phyloP scores from a whole-genome alignment of 2,888 invertebrate species.

The Coremacera marginata region DNA sequence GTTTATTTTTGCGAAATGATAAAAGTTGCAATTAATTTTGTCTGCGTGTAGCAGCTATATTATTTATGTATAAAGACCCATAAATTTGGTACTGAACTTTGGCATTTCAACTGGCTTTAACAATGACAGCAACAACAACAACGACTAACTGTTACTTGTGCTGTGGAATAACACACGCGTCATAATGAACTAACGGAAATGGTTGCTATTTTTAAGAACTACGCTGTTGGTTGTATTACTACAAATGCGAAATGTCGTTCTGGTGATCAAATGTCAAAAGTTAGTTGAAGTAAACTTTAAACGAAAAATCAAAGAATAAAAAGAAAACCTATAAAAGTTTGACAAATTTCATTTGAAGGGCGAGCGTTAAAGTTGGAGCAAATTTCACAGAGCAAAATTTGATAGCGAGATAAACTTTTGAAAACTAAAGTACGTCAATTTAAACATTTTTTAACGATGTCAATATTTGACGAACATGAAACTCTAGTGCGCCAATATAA shows the following conservation, averaged over 20 bases:
- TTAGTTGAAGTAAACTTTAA: no score
- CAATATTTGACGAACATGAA: no score
- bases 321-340: not conserved
- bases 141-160: not conserved
- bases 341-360: no score
- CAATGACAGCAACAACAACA: not conserved
- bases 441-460: no score
- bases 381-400: no score
- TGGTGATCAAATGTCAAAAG: no score
- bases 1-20: not conserved
- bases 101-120: not conserved
- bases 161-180: not conserved
- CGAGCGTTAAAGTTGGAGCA: no score
- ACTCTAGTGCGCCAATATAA: no score
- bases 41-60: not conserved
- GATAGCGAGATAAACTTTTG: no score
- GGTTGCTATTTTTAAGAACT: not conserved
- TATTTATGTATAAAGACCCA: not conserved
- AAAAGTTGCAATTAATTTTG: conserved; percentile 4
- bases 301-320: not conserved
- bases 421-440: no score
- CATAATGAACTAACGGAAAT: not conserved
- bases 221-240: no score
- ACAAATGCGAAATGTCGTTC: no score
- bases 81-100: not conserved